A percentile compares a stretch with the other conserved stretches of the same genome.
phyloP scores from a whole-genome alignment of 2,113 vertebrate species.

The Istiophorus platypterus region DNA sequence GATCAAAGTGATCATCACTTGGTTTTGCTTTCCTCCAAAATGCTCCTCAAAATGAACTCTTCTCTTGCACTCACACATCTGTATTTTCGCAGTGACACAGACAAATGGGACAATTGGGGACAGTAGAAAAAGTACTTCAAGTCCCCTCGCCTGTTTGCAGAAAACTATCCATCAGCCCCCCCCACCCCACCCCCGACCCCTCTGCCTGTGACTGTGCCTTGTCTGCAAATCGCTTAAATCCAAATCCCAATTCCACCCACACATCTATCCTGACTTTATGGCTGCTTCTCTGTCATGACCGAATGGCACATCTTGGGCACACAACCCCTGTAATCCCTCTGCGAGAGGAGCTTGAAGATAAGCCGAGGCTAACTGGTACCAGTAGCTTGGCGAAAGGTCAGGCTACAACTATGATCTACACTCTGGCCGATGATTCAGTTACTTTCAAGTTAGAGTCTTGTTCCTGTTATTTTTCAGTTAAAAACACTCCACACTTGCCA shows the following conservation, averaged over 20 bases:
- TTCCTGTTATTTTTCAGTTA: background rate
- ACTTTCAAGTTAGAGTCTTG: background rate
- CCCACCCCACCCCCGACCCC: constrained; percentile 63
- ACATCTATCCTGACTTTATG: constrained; percentile 70
- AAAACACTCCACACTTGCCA: background rate
- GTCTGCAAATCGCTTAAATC: constrained; percentile 77
- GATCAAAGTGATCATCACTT: constrained; percentile 71
- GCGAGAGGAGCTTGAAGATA: constrained; percentile 26
- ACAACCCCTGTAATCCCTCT: constrained; percentile 48
- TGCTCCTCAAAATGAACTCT: constrained; percentile 75
- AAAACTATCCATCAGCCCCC: constrained; percentile 80
- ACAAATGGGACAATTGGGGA: constrained; percentile 82
- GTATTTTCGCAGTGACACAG: constrained; percentile 79
- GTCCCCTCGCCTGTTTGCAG: constrained; percentile 70
- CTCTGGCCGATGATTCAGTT: background rate
- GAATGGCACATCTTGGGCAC: constrained; percentile 55
- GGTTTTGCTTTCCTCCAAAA: constrained; percentile 62
- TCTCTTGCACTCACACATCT: constrained; percentile 75
- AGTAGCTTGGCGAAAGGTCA: constrained; percentile 32
- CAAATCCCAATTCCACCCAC: constrained; percentile 74
- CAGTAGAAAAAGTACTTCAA: constrained; percentile 80
- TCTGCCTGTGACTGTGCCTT: constrained; percentile 61
- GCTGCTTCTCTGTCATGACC: constrained; percentile 48
- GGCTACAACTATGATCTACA: constrained; percentile 6
- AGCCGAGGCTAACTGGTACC: constrained; percentile 32